Percentiles rank a stretch among this genome's conserved stretches.
These are phyloP conservation scores for Habropoda laboriosa DNA, from an alignment of 1,140 invertebrate species.

Conservation along the genomic window DNA sequence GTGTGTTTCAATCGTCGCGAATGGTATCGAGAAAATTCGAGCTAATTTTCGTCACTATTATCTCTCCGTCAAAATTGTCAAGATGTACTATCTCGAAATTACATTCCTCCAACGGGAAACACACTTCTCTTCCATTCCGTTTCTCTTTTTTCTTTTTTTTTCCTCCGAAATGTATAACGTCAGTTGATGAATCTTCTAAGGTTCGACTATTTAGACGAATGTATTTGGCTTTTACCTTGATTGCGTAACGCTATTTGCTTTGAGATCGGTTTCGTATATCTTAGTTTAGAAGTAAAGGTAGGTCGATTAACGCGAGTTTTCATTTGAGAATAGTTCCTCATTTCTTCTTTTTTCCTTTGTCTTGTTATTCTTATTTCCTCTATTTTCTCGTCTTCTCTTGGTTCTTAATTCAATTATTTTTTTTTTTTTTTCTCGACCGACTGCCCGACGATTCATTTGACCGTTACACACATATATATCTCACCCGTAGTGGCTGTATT, in stretches of 20 bases:
- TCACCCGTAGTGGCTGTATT: constrained; percentile 50
- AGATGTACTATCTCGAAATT: too few relatives aligned
- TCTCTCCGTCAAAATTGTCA: too few relatives aligned
- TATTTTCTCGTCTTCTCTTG: not conserved
- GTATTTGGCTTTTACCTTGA: constrained; percentile 82
- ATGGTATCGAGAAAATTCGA: too few relatives aligned
- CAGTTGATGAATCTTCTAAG: constrained; percentile 69
- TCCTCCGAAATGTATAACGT: constrained; percentile 36
- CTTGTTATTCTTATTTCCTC: not conserved
- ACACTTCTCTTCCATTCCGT: not conserved
- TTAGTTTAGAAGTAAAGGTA: constrained; percentile 82
- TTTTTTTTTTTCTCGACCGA: constrained; percentile 12
- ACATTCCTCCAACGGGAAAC: not conserved
- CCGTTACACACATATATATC: constrained; percentile 36
- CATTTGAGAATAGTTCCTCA: constrained; percentile 71
- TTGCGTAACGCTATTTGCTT: constrained; percentile 82
- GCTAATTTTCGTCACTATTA: too few relatives aligned
- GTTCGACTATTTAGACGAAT: constrained; percentile 79
- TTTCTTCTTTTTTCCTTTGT: too few relatives aligned
- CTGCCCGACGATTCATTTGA: constrained; percentile 42
- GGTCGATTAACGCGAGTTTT: constrained; percentile 74
- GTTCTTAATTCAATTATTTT: not conserved
- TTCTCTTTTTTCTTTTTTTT: constrained; percentile 32
- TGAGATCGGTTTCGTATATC: constrained; percentile 81
- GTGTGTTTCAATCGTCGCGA: too few relatives aligned